Base-by-base conservation (phyloP, 2,797 vertebrate genomes). In the Lepus oiostolus region DNA sequence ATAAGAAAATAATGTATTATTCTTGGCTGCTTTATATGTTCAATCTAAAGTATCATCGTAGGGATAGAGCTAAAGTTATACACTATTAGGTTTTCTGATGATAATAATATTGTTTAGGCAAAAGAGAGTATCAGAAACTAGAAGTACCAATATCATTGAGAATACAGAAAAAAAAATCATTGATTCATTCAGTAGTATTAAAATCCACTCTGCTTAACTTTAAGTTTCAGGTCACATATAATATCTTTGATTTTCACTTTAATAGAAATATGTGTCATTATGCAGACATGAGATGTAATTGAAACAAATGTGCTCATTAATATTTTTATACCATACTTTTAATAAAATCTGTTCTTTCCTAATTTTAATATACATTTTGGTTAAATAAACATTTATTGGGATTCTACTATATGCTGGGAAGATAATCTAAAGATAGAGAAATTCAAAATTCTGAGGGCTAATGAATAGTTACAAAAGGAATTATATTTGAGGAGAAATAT, bases 1-100 rank as follows among this genome's bases (percentile, higher is more conserved):
- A 82, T 38, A 86, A 72, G 93, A 93, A 81, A 82, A n/a, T 7
- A 28, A 14, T 85, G 79, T 32, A 81, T 77, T 82, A 58, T 21
- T 89, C 22, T 52, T 19, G 26, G 42, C 11, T 35, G 14, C n/a
- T 85, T 74, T 62, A 85, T 8, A 14, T 60, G 21, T 68, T 12
- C 68, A 32, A 14, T 74, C 24, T 79, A 68, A 74, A 62, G 26
- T 93, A 7, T 35, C 88, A 71, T 7, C 35, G 3, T 58, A 62
- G 10, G 10, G 17, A 42, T 50, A 76, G 17, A 13, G 47, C 11
- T 65, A 62, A 84, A 75, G 5, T 65, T 75, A 85, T 38, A 72
- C 71, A 62, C 30, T 22, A 47, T 50, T n/a, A 77, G 75, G 52
- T 52, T 85, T 47, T 85, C 65, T 72, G 54, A 35, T 67, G 17